A percentile compares a stretch with the other conserved stretches of the same genome.
Evolutionary conservation across 64 coral and sea anemone species (phyloP).

Genomic region (Pachyseris speciosa): DNA sequence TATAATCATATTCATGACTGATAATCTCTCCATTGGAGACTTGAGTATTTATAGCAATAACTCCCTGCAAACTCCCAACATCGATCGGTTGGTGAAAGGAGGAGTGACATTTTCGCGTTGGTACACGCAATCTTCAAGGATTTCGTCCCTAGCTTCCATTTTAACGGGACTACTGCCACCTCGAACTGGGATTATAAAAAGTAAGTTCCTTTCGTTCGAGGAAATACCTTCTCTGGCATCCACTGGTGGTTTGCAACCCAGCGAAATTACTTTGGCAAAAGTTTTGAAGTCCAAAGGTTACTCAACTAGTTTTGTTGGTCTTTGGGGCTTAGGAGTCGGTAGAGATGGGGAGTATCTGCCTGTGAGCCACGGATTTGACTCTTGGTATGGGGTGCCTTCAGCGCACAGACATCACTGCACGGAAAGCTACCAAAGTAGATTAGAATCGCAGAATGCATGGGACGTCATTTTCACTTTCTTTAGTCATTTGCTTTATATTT

Average conservation of each 20-base stretch:
- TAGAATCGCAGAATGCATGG: slow-evolving; percentile 5
- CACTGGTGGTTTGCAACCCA: slow-evolving; percentile 78
- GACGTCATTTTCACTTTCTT: neutral
- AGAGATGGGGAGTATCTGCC: slow-evolving; percentile 77
- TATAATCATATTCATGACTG: slow-evolving; percentile 74
- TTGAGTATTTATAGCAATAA: slow-evolving; percentile 60
- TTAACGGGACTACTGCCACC: slow-evolving; percentile 89
- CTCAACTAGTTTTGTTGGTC: slow-evolving; percentile 79
- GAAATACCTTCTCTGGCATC: slow-evolving; percentile 87
- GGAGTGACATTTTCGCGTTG: slow-evolving; percentile 75
- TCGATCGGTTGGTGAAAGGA: slow-evolving; percentile 60
- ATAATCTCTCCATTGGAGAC: slow-evolving; percentile 75
- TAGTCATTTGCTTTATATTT: neutral
- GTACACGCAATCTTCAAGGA: slow-evolving; percentile 76
- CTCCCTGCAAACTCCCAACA: slow-evolving; percentile 62
- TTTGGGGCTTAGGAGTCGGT: slow-evolving; percentile 89
- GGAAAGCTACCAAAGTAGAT: neutral
- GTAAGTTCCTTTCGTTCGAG: slow-evolving; percentile 82
- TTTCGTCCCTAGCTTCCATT: slow-evolving; percentile 76
- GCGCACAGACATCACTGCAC: slow-evolving; percentile 73
- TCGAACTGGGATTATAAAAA: slow-evolving; percentile 91
- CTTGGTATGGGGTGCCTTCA: slow-evolving; percentile 85
- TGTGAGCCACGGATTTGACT: slow-evolving; percentile 86
- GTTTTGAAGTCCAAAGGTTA: slow-evolving; percentile 71
- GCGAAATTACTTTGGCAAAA: slow-evolving; percentile 69